These are phyloP conservation scores for Amphipoea lucens DNA, from an alignment of 2,888 invertebrate genomes.

Conservation along the genomic window DNA sequence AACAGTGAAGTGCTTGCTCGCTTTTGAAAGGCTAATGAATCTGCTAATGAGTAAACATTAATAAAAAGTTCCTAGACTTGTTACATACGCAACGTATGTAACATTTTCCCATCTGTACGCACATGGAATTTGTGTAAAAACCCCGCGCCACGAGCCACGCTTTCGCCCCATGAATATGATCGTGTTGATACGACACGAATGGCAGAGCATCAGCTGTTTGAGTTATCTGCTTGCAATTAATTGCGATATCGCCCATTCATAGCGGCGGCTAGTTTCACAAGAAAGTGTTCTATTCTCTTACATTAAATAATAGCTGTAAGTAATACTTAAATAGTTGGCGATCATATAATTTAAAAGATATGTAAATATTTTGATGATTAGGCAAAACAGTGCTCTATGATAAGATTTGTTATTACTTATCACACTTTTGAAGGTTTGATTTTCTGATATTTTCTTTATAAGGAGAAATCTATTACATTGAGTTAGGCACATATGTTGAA, in stretches of 20 bases:
- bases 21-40: slow-evolving; percentile 32
- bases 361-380: slow-evolving; percentile 15
- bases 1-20: slow-evolving; percentile 1
- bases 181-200: slow-evolving; percentile 82
- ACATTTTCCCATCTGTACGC: slow-evolving; percentile 55
- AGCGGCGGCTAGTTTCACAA: slow-evolving; percentile 75
- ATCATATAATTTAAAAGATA: background rate
- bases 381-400: background rate
- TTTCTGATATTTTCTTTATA: slow-evolving; percentile 4
- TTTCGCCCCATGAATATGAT: slow-evolving; percentile 83
- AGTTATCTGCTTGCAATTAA: slow-evolving; percentile 81
- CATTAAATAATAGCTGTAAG: slow-evolving; percentile 43
- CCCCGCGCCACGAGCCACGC: slow-evolving; percentile 75
- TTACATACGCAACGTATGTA: slow-evolving; percentile 54
- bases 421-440: background rate
- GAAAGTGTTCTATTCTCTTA: slow-evolving; percentile 71
- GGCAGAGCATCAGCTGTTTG: slow-evolving; percentile 86
- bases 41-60: slow-evolving; percentile 44
- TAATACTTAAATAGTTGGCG: slow-evolving; percentile 23
- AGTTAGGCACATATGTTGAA: background rate
- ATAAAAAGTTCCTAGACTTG: slow-evolving; percentile 41
- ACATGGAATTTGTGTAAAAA: slow-evolving; percentile 68
- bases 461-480: slow-evolving; percentile 14
- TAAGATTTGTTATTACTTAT: background rate
- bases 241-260: slow-evolving; percentile 82